These are phyloP conservation scores for Oreochromis spilurus DNA, from an alignment of 2,113 vertebrate genomes.

Conservation along the genomic window DNA sequence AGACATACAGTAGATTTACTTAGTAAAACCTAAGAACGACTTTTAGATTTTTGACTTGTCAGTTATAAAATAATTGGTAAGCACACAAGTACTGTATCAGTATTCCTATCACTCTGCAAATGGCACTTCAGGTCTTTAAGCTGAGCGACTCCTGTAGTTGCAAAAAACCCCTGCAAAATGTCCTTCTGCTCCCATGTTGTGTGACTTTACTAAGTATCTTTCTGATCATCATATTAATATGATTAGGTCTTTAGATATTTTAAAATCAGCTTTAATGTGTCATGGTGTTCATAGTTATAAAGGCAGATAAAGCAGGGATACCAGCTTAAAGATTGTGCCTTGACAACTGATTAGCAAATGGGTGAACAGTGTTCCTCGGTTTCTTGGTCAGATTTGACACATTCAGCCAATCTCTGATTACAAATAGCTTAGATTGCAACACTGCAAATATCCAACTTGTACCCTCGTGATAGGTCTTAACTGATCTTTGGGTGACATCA, in stretches of 20 bases:
- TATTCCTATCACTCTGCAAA: not conserved
- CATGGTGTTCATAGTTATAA: not conserved
- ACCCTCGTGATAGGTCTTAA: not conserved
- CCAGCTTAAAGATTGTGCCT: fast-evolving
- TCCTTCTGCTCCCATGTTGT: not conserved
- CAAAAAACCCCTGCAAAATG: not conserved
- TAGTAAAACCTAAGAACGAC: not conserved
- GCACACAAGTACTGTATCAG: not conserved
- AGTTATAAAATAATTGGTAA: not conserved
- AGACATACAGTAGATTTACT: not conserved
- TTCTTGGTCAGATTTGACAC: not conserved
- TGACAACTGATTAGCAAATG: not conserved
- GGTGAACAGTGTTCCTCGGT: not conserved
- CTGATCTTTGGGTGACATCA: not conserved
- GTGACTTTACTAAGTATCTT: not conserved
- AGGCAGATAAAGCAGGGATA: not conserved
- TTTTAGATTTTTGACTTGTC: not conserved
- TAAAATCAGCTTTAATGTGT: not conserved
- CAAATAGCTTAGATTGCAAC: not conserved
- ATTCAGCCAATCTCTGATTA: not conserved
- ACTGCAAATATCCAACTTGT: not conserved
- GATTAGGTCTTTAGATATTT: not conserved
- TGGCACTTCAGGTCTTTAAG: not conserved
- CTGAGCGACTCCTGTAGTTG: not conserved
- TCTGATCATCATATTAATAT: not conserved